Evolutionary conservation across 2,888 invertebrate genomes (phyloP).

Genomic region (Lagria hirta): DNA sequence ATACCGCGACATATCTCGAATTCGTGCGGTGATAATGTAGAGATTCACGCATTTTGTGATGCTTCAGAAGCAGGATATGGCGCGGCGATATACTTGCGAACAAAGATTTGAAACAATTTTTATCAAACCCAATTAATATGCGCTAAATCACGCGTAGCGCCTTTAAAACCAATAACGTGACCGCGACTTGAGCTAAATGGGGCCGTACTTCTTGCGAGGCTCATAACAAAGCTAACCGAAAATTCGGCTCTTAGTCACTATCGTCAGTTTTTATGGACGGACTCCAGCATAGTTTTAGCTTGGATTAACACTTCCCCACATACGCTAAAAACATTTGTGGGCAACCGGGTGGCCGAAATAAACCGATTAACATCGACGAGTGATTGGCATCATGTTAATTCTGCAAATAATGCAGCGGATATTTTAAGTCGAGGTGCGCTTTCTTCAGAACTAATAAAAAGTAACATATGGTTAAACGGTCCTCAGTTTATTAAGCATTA

Average conservation of each 20-base stretch:
- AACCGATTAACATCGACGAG: constrained; percentile 8
- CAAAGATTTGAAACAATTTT: no score
- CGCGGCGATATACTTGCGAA: constrained; percentile 7
- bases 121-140: constrained; percentile 19
- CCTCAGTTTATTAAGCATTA: no score
- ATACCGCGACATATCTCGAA: constrained; percentile 3
- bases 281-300: constrained; percentile 30
- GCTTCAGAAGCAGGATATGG: constrained; percentile 10
- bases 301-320: constrained; percentile 27
- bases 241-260: constrained; percentile 7
- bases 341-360: constrained; percentile 28
- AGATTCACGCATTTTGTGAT: constrained; percentile 15
- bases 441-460: constrained; percentile 2
- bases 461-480: no score
- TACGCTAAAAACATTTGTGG: constrained; percentile 28
- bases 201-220: constrained; percentile 1
- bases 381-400: constrained; percentile 26
- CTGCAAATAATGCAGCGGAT: constrained; percentile 28
- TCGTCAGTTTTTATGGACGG: constrained; percentile 31
- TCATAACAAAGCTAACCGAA: constrained; percentile 10
- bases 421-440: constrained; percentile 16
- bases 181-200: constrained; percentile 20
- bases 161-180: constrained; percentile 23
- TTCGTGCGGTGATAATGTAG: no score
- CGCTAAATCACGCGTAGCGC: constrained; percentile 26